A percentile compares a stretch with the other conserved stretches of the same genome.
These are phyloP conservation scores for Sebastes cheni DNA, from an alignment of 2,797 vertebrate species.

Conservation along the genomic window DNA sequence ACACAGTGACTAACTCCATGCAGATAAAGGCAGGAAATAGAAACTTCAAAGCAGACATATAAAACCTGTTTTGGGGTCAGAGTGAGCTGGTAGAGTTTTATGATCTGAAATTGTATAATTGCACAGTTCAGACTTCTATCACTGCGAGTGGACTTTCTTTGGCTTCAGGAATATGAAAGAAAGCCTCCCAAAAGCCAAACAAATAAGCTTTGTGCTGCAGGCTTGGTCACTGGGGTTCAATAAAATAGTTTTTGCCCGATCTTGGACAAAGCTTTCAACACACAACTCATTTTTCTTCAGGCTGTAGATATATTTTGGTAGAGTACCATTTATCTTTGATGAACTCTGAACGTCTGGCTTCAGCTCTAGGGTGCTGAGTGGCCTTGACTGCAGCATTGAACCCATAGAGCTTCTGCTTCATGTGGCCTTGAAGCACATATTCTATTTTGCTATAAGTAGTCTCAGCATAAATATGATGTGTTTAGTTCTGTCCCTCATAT, in stretches of 20 bases:
- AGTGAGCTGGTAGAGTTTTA: conserved; percentile 26
- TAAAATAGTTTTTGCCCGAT: conserved; percentile 28
- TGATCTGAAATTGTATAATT: conserved; percentile 41
- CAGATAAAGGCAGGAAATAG: conserved; percentile 53
- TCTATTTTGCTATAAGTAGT: conserved; percentile 45
- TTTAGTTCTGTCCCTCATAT: conserved; percentile 41
- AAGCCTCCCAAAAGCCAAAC: conserved; percentile 19
- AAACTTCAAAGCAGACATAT: conserved; percentile 43
- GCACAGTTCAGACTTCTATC: conserved; percentile 27
- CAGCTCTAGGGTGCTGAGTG: neutral
- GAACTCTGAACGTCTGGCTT: conserved; percentile 37
- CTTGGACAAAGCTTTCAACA: conserved; percentile 14
- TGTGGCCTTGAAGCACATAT: conserved; percentile 16
- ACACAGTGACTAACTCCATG: conserved; percentile 15
- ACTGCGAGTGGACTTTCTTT: conserved; percentile 32
- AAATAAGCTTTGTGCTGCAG: conserved; percentile 18
- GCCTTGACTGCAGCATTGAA: conserved; percentile 4
- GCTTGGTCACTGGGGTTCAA: conserved; percentile 30
- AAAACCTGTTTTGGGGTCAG: conserved; percentile 10
- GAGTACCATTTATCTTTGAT: conserved; percentile 51
- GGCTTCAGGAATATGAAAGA: conserved; percentile 28
- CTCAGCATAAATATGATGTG: conserved; percentile 34
- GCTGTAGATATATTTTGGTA: conserved; percentile 36
- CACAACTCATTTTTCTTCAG: conserved; percentile 12
- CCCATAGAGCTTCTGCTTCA: conserved; percentile 23